Percentiles rank a stretch among this genome's conserved stretches.
Evolutionary conservation across 37 sponge, comb jelly and placozoan genomes (phyloP).

Genomic region (Beroe ovata): DNA sequence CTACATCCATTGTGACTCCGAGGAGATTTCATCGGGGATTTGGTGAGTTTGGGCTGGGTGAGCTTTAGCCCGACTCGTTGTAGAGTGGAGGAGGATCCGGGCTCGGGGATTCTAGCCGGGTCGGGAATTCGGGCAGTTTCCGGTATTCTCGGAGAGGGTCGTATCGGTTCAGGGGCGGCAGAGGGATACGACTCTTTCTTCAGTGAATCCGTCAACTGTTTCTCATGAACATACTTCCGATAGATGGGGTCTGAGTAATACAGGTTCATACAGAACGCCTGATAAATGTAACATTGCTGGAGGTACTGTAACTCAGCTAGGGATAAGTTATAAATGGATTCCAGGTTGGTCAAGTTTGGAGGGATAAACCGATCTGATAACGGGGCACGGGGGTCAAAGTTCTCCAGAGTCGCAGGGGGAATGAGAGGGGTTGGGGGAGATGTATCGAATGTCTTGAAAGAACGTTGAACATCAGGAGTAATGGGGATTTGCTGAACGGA

Average conservation of each 20-base stretch:
- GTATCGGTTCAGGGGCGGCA: neutral
- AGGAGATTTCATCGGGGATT: neutral
- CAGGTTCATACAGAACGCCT: conserved; percentile 43
- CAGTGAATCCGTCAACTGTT: neutral
- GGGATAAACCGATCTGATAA: neutral
- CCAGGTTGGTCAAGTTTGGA: neutral
- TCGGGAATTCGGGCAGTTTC: neutral
- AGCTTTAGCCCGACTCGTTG: conserved; percentile 7
- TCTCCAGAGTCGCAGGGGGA: neutral
- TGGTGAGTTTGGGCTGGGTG: neutral
- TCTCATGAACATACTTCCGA: conserved; percentile 15
- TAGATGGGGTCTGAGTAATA: conserved; percentile 2
- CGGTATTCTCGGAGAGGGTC: neutral
- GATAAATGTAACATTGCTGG: conserved; percentile 24
- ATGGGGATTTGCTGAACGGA: neutral
- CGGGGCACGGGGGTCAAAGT: neutral
- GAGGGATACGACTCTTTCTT: neutral
- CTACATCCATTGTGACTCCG: no score
- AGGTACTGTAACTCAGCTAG: conserved; percentile 20
- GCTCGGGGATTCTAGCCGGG: neutral
- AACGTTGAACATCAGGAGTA: neutral
- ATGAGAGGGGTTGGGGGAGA: conserved; percentile 11
- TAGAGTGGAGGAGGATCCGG: no score
- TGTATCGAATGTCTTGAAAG: neutral
- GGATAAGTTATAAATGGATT: conserved; percentile 1